Conservation (phyloP, 2,797 vertebrate genomes). For the Squalus acanthias region DNA sequence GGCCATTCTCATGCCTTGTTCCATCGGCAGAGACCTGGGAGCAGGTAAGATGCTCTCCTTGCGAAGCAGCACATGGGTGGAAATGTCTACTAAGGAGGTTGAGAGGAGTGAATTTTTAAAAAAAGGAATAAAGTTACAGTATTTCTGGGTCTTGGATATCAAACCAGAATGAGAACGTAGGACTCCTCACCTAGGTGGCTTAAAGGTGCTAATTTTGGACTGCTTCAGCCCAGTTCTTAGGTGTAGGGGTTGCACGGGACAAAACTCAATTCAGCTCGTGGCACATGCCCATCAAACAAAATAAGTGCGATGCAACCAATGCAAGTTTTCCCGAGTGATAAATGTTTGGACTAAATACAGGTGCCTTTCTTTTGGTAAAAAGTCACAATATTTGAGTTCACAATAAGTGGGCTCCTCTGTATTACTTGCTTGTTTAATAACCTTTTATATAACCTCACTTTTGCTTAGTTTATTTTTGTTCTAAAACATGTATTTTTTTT, state of each 20-base stretch:
- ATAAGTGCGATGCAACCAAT: background rate
- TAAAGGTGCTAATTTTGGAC: background rate
- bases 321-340: background rate
- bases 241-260: too few relatives aligned
- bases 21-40: background rate
- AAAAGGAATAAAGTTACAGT: background rate
- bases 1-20: background rate
- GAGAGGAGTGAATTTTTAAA: background rate
- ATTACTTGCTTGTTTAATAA: background rate
- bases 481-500: background rate
- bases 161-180: background rate
- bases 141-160: background rate
- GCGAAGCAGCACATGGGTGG: background rate
- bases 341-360: background rate
- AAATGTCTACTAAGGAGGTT: background rate
- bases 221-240: background rate
- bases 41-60: background rate
- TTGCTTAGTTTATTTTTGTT: constrained; percentile 11
- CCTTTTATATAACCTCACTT: background rate
- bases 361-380: background rate
- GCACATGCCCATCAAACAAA: background rate
- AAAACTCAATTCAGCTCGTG: background rate
- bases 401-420: background rate
- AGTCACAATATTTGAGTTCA: constrained; percentile 29
- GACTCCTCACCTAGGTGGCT: background rate